Percentiles rank a stretch among this genome's conserved stretches.
Conservation (phyloP, 1,140 invertebrate species). For the Pollicipes pollicipes region DNA sequence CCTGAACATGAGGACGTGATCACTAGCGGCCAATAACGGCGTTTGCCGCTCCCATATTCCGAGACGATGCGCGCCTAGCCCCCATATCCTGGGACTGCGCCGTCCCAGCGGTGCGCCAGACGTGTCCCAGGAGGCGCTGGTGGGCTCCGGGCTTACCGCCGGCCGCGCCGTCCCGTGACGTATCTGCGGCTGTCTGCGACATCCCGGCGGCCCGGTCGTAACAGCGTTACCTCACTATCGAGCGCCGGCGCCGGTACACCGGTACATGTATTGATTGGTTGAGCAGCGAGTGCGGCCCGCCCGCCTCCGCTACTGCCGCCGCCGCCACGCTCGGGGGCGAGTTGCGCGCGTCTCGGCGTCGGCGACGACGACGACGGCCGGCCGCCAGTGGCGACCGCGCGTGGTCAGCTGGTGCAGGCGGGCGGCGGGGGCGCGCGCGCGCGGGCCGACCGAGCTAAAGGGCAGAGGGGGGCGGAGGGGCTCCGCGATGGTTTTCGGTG, state of each 20-base stretch:
- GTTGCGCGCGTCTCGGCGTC: background rate
- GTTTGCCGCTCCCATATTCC: too few relatives aligned
- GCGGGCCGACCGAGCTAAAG: constrained; percentile 3
- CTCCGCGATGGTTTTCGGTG: background rate
- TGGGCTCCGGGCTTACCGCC: too few relatives aligned
- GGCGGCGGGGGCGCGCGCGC: constrained; percentile 4
- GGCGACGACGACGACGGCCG: background rate
- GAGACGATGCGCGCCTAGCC: too few relatives aligned
- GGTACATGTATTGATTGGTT: background rate
- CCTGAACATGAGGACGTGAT: too few relatives aligned
- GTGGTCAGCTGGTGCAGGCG: background rate
- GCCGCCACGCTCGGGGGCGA: background rate
- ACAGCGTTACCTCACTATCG: too few relatives aligned
- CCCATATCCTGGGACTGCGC: too few relatives aligned
- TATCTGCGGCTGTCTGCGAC: too few relatives aligned
- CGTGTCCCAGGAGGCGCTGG: too few relatives aligned
- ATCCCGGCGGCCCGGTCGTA: too few relatives aligned
- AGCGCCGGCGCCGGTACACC: background rate
- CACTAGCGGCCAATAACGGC: too few relatives aligned
- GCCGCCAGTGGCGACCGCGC: background rate
- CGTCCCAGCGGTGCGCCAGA: too few relatives aligned
- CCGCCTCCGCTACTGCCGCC: constrained; percentile 2
- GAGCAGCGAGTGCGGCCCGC: background rate
- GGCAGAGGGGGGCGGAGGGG: background rate
- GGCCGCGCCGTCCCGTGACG: too few relatives aligned